phyloP scores from a whole-genome alignment of 2,113 vertebrate genomes.

The Leucopsar rothschildi region DNA sequence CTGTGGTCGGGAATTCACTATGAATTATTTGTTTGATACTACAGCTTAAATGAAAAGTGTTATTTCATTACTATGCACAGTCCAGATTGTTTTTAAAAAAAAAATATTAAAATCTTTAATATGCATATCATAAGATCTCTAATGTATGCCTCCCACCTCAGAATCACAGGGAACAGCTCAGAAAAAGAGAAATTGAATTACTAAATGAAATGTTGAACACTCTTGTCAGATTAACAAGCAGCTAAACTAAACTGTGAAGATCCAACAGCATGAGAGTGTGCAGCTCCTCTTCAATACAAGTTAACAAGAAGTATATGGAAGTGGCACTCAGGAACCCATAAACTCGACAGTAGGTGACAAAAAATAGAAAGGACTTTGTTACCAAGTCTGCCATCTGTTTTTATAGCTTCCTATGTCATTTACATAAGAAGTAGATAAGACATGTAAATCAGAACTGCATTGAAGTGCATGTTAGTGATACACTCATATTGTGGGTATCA shows the following conservation, averaged over 20 bases:
- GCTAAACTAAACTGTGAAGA: neutral
- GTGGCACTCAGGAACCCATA: neutral
- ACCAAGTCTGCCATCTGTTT: neutral
- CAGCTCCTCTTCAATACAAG: neutral
- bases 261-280: neutral
- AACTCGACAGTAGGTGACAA: neutral
- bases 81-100: neutral
- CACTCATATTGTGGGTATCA: neutral
- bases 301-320: neutral
- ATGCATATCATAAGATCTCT: neutral
- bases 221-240: neutral
- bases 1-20: neutral
- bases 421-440: neutral
- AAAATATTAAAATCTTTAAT: neutral
- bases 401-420: neutral
- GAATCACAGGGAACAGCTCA: neutral
- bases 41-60: neutral
- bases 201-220: neutral
- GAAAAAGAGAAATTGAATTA: neutral
- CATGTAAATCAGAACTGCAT: neutral
- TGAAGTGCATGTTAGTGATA: neutral
- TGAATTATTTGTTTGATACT: neutral
- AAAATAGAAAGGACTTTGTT: constrained; percentile 17
- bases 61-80: neutral
- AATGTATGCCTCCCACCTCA: neutral